Conservation (phyloP, 2,797 vertebrate genomes). For the Diplodus puntazzo region DNA sequence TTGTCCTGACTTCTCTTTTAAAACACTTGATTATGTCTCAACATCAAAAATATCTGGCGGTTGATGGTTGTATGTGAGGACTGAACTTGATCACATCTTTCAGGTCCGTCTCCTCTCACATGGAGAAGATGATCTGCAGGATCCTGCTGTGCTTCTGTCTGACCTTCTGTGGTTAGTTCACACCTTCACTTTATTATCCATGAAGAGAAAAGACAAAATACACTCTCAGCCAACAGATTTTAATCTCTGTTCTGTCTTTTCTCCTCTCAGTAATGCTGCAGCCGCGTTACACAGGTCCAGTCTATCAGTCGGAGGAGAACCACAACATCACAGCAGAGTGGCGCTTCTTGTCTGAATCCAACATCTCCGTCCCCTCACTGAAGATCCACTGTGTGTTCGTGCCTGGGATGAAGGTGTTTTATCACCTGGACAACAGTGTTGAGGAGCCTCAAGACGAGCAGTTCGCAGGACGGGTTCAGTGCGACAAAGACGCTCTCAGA, state of each 20-base stretch:
- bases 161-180: constrained; percentile 7
- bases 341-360: neutral
- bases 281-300: neutral
- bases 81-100: too few relatives aligned
- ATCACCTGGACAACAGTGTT: neutral
- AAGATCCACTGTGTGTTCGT: constrained; percentile 26
- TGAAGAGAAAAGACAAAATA: too few relatives aligned
- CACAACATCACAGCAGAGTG: neutral
- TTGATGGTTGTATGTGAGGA: too few relatives aligned
- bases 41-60: too few relatives aligned
- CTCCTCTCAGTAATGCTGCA: neutral
- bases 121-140: neutral
- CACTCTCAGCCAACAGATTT: too few relatives aligned
- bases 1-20: too few relatives aligned
- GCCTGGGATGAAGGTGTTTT: constrained; percentile 18
- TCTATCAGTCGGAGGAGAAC: neutral
- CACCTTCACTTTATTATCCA: neutral
- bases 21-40: too few relatives aligned
- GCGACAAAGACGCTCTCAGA: constrained; percentile 11
- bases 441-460: neutral
- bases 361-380: neutral
- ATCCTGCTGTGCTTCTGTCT: constrained; percentile 2
- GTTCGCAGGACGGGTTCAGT: constrained; percentile 21
- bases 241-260: neutral
- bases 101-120: neutral